phyloP scores from a whole-genome alignment of 1,140 invertebrate genomes.

The Temnothorax curvispinosus region DNA sequence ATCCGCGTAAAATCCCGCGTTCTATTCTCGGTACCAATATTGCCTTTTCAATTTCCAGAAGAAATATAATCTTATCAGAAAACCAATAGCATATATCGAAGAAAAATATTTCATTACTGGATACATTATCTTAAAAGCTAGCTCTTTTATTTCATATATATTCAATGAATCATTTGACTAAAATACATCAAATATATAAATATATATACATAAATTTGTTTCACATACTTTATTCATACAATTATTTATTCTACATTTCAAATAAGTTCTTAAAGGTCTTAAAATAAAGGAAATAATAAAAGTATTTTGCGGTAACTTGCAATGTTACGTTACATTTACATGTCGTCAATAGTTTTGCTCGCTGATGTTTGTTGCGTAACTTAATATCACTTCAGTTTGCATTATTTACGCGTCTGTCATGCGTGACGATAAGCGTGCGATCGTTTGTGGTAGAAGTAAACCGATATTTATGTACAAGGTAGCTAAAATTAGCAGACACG shows the following conservation, averaged over 20 bases:
- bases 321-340: neutral
- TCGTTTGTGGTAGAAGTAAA: conserved; percentile 3
- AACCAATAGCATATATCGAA: neutral
- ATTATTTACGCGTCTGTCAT: conserved; percentile 7
- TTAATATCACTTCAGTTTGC: neutral
- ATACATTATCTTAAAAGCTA: conserved; percentile 11
- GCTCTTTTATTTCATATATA: neutral
- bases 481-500: conserved; percentile 27
- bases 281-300: neutral
- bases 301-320: neutral
- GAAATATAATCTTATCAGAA: neutral
- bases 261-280: neutral
- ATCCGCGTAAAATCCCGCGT: neutral
- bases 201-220: neutral
- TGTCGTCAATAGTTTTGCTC: neutral
- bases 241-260: neutral
- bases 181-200: neutral
- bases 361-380: neutral
- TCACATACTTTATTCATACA: neutral
- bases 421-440: neutral
- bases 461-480: neutral
- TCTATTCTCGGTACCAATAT: neutral
- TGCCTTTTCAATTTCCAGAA: neutral
- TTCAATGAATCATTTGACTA: neutral
- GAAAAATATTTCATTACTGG: neutral